Conservation (phyloP, 1,140 invertebrate genomes). For the Drosophila grimshawi region DNA sequence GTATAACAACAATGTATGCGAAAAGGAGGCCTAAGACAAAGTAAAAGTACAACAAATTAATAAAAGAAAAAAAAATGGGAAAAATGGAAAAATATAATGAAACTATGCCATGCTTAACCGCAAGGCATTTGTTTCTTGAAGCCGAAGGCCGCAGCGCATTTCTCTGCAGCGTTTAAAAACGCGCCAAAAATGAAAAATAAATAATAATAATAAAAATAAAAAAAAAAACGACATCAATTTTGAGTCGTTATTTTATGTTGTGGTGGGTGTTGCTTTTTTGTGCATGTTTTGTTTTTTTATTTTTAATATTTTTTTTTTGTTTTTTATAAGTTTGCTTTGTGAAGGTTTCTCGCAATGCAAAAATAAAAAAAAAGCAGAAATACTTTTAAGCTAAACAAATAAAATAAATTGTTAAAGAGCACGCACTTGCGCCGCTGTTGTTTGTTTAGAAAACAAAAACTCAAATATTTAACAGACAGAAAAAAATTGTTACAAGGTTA, state of each 20-base stretch:
- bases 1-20: conserved; percentile 12
- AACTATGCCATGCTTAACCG: conserved; percentile 46
- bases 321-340: conserved; percentile 20
- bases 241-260: conserved; percentile 24
- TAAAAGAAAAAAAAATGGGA: background rate
- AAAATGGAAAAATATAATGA: conserved; percentile 3
- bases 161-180: conserved; percentile 40
- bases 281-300: conserved; percentile 8
- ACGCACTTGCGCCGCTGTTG: conserved; percentile 47
- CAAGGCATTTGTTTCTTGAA: conserved; percentile 29
- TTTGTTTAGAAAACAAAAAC: conserved; percentile 52
- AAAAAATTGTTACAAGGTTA: conserved; percentile 55
- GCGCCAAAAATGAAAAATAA: conserved; percentile 22
- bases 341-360: conserved; percentile 32
- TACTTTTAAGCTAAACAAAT: conserved; percentile 44
- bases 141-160: conserved; percentile 37
- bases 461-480: conserved; percentile 1
- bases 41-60: conserved; percentile 30
- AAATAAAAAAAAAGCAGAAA: conserved; percentile 28
- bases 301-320: conserved; percentile 14
- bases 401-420: conserved; percentile 54
- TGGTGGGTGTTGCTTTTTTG: conserved; percentile 46
- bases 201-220: conserved; percentile 15
- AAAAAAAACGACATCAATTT: conserved; percentile 28
- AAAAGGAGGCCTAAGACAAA: conserved; percentile 36